Evolutionary conservation across 2,113 vertebrate species (phyloP).

Genomic region (Callospermophilus lateralis): DNA sequence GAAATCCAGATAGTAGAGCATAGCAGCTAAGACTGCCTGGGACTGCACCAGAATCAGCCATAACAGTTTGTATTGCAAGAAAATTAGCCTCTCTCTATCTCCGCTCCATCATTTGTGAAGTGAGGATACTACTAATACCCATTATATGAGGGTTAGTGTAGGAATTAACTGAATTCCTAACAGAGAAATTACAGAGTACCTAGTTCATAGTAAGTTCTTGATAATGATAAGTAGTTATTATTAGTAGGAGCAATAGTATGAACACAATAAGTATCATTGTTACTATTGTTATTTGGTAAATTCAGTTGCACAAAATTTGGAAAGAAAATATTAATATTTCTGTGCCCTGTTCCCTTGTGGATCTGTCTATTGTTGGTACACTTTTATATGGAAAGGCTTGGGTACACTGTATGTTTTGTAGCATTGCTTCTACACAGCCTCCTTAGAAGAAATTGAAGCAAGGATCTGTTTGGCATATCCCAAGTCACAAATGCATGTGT

Average conservation of each 20-base stretch:
- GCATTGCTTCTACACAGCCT: background rate
- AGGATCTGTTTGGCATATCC: background rate
- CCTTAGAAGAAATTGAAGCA: background rate
- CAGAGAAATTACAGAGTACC: background rate
- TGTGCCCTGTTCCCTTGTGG: too few relatives aligned
- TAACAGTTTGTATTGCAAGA: background rate
- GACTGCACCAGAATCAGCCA: background rate
- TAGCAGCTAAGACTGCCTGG: too few relatives aligned
- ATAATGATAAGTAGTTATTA: background rate
- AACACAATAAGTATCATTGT: background rate
- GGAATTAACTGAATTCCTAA: background rate
- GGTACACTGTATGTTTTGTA: background rate
- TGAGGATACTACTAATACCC: background rate
- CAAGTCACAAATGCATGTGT: background rate
- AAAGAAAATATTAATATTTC: background rate
- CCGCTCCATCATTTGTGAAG: background rate
- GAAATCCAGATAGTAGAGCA: background rate
- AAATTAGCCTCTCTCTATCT: slow-evolving; percentile 19
- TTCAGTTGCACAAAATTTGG: background rate
- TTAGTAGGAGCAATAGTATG: background rate
- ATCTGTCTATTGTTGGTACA: background rate
- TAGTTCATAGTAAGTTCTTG: background rate
- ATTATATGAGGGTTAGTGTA: accelerated
- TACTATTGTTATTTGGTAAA: background rate
- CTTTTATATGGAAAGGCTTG: background rate